These are phyloP conservation scores for Cephus sareptanus DNA, from an alignment of 2,888 invertebrate species.

Conservation along the genomic window DNA sequence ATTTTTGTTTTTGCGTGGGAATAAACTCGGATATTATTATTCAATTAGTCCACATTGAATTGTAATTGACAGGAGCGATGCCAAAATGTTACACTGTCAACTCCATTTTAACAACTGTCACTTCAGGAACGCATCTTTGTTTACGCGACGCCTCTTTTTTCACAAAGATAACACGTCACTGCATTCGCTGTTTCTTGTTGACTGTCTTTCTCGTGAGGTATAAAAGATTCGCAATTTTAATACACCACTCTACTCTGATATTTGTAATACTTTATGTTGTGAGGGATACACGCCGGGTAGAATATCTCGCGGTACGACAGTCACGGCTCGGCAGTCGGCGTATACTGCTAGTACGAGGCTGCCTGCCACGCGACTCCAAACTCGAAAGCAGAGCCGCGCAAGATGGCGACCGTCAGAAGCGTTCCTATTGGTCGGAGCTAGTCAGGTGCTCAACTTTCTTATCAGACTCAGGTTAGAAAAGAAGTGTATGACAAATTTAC, in stretches of 20 bases:
- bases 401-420: conserved; percentile 49
- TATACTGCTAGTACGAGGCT: conserved; percentile 44
- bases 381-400: conserved; percentile 56
- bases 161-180: background rate
- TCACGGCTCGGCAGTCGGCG: conserved; percentile 56
- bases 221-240: background rate
- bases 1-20: no score
- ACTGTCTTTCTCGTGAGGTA: background rate
- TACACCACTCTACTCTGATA: background rate
- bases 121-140: background rate
- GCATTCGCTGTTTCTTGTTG: background rate
- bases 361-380: conserved; percentile 53
- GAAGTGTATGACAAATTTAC: background rate
- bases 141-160: background rate
- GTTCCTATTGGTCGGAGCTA: conserved; percentile 39
- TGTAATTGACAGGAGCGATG: background rate
- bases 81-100: background rate
- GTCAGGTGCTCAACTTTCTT: conserved; percentile 41
- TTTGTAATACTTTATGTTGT: background rate
- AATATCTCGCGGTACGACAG: conserved; percentile 35
- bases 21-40: background rate
- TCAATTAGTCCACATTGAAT: background rate
- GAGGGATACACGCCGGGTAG: conserved; percentile 12
- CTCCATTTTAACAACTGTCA: background rate
- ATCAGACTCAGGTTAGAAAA: background rate